Base-by-base conservation (phyloP, 2,113 vertebrate genomes). In the Pelobates fuscus region DNA sequence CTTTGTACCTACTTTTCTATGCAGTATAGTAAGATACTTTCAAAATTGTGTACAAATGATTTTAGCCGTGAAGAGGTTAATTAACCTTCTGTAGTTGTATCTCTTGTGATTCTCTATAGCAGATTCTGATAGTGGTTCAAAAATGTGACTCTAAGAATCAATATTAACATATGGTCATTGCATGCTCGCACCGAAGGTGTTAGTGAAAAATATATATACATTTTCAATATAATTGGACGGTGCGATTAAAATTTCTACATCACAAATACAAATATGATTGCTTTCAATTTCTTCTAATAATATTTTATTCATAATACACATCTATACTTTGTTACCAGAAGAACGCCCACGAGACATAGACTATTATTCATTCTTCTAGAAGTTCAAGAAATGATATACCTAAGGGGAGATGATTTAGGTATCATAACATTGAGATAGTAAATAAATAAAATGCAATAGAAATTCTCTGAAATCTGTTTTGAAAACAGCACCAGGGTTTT, bases 341-440 rank as follows among this genome's bases (percentile, higher is more conserved):
- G 27, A 30, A 29, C 17, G n/a, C 70, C 24, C 70, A 17, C 17
- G 70, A 43, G 70, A 63, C 1, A 12, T 10, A 62, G 63, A 72
- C 70, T 72, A 72, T 72, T 72, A 72, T 72, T 72, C 70, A 63
- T 72, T 62, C 70, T 32, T 63, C 59, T 41, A 72, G 70, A 63
- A 72, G 59, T 72, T 72, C 70, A 72, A 25, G 70, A 18, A 29
- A 60, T 72, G 61, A 49, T 72, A 63, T 63, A 72, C 59, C 59
- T 49, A 62, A 58, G 70, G 70, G 70, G 61, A 62, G 59, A 63
- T 6, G 41, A 5, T 20, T 54, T 72, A 63, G 5, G 26, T 63
- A 72, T 63, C 59, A 63, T 71, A 43, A 71, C 63, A 72, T 63
- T 72, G 70, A 72, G 63, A 72, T 63, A 37, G 41, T 52, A 72